Evolutionary conservation across 2,888 invertebrate genomes (phyloP).

Genomic region (Teinopalpus imperialis): DNA sequence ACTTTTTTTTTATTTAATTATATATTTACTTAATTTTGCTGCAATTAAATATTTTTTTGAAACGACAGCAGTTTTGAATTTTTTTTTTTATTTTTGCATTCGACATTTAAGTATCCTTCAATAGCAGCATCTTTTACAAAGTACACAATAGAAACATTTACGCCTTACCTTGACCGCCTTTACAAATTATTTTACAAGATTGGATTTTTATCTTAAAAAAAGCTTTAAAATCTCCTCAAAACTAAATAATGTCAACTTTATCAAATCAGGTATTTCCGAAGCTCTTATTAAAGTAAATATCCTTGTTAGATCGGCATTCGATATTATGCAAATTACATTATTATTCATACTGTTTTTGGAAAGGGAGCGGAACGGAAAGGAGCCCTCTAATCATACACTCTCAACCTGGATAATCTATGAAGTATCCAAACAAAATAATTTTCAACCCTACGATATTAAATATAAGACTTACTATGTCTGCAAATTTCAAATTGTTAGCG

Average conservation of each 20-base stretch:
- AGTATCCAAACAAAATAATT: conserved; percentile 34
- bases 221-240: conserved; percentile 9
- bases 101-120: too few relatives aligned
- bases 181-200: too few relatives aligned
- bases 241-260: conserved; percentile 30
- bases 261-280: conserved; percentile 51
- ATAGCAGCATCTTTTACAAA: too few relatives aligned
- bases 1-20: too few relatives aligned
- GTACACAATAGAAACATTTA: too few relatives aligned
- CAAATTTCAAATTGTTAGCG: conserved; percentile 1
- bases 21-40: too few relatives aligned
- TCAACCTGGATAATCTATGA: conserved; percentile 1
- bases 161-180: too few relatives aligned
- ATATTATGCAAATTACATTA: conserved; percentile 79
- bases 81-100: too few relatives aligned
- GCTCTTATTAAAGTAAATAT: conserved; percentile 71
- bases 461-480: conserved; percentile 27
- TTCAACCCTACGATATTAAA: conserved; percentile 30
- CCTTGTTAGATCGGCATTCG: conserved; percentile 60
- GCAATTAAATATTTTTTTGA: too few relatives aligned
- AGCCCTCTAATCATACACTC: conserved; percentile 65
- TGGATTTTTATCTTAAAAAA: neutral
- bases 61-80: too few relatives aligned
- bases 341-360: conserved; percentile 80
- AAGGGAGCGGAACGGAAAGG: conserved; percentile 63